Percentiles rank a stretch among this genome's conserved stretches.
These are phyloP conservation scores for Ischnura elegans DNA, from an alignment of 2,888 invertebrate genomes.

Conservation along the genomic window DNA sequence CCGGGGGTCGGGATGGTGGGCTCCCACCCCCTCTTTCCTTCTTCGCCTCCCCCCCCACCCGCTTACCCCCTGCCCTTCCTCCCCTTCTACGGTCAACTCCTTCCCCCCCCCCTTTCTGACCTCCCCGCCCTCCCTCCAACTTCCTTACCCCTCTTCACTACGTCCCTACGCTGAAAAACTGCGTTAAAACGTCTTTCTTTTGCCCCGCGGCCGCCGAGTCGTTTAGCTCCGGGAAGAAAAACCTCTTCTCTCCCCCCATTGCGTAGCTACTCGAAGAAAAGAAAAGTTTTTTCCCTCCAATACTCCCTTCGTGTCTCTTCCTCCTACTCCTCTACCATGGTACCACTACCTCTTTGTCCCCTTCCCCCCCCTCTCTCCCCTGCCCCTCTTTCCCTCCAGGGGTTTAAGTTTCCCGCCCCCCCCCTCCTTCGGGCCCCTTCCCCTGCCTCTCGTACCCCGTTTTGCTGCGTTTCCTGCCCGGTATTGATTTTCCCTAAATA, in stretches of 20 bases:
- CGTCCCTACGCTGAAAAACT: neutral
- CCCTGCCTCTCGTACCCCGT: neutral
- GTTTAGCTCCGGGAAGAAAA: neutral
- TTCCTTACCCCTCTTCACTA: neutral
- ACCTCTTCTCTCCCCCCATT: neutral
- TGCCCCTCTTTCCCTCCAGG: neutral
- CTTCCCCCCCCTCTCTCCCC: neutral
- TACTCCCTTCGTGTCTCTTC: neutral
- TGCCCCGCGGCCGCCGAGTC: neutral
- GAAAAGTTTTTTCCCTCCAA: neutral
- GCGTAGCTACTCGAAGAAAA: constrained; percentile 1
- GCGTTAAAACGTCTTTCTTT: neutral
- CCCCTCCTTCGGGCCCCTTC: neutral
- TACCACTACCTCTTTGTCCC: neutral
- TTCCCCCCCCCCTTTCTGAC: neutral
- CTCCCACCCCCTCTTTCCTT: neutral
- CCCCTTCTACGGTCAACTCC: constrained; percentile 19
- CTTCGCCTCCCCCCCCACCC: neutral
- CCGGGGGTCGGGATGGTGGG: constrained; percentile 29
- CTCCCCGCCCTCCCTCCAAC: neutral
- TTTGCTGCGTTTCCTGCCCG: neutral
- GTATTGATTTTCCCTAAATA: constrained; percentile 33
- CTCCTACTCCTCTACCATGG: neutral
- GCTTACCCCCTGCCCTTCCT: neutral
- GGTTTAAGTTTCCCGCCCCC: neutral